Conservation (phyloP, 2,797 vertebrate genomes). For the Diglossa cyanea region DNA sequence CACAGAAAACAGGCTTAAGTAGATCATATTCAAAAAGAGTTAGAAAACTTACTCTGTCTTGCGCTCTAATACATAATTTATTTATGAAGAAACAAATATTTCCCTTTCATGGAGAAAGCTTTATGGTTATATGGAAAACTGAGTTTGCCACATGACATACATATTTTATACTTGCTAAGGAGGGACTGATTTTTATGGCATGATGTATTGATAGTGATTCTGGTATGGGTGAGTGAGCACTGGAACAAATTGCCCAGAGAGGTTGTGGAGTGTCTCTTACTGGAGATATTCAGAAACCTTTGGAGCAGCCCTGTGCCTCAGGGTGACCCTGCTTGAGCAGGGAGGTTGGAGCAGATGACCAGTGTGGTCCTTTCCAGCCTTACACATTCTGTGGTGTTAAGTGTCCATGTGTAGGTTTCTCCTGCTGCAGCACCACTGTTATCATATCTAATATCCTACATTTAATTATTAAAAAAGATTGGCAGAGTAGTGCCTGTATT, state of each 20-base stretch:
- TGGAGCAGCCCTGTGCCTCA: neutral
- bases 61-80: neutral
- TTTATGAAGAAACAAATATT: slow-evolving; percentile 78
- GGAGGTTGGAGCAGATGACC: neutral
- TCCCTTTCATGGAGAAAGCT: slow-evolving; percentile 66
- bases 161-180: neutral
- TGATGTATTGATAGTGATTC: neutral
- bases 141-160: neutral
- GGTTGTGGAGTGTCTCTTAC: neutral
- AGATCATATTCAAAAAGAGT: neutral
- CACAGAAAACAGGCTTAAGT: neutral
- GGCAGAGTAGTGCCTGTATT: neutral
- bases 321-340: neutral
- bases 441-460: neutral
- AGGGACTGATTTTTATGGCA: neutral
- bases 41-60: neutral
- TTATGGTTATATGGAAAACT: neutral
- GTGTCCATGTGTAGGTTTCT: neutral
- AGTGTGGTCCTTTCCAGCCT: neutral
- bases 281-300: neutral
- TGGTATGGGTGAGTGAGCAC: neutral
- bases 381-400: neutral
- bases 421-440: neutral
- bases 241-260: neutral
- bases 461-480: neutral